A percentile compares a stretch with the other conserved stretches of the same genome.
These are phyloP conservation scores for Sceliomorpha sp. DNA, from an alignment of 2,888 invertebrate species.

Conservation along the genomic window DNA sequence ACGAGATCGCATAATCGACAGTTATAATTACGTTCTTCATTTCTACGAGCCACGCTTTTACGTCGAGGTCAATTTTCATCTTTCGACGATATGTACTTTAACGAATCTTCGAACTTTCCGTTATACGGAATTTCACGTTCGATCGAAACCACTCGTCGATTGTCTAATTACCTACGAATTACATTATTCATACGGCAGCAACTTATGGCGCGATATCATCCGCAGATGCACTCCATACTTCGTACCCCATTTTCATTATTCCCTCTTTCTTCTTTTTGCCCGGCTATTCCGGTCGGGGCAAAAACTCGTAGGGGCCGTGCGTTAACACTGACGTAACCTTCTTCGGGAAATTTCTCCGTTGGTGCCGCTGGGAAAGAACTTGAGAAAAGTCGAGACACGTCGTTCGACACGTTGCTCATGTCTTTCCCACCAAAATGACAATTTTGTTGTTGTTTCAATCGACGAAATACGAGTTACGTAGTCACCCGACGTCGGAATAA, in stretches of 20 bases:
- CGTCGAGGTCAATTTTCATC: too few species aligned
- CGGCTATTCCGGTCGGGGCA: slow-evolving; percentile 34
- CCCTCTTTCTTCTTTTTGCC: slow-evolving; percentile 14
- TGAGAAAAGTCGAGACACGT: too few species aligned
- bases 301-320: slow-evolving; percentile 14
- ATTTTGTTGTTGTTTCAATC: too few species aligned
- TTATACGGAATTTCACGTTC: slow-evolving; percentile 21
- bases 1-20: too few species aligned
- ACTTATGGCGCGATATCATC: slow-evolving; percentile 33
- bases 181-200: slow-evolving; percentile 38
- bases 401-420: too few species aligned
- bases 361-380: neutral
- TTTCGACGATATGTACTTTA: too few species aligned
- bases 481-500: too few species aligned
- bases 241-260: slow-evolving; percentile 26
- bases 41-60: too few species aligned
- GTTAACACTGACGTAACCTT: slow-evolving; percentile 7
- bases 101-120: too few species aligned
- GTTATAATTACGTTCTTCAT: too few species aligned
- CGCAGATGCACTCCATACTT: slow-evolving; percentile 17
- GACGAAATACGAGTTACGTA: too few species aligned
- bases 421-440: too few species aligned
- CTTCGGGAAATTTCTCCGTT: neutral
- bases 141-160: slow-evolving; percentile 30
- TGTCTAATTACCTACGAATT: slow-evolving; percentile 36